Percentiles rank a stretch among this genome's conserved stretches.
These are phyloP conservation scores for Melanotus villosus DNA, from an alignment of 2,888 invertebrate genomes.

Conservation along the genomic window DNA sequence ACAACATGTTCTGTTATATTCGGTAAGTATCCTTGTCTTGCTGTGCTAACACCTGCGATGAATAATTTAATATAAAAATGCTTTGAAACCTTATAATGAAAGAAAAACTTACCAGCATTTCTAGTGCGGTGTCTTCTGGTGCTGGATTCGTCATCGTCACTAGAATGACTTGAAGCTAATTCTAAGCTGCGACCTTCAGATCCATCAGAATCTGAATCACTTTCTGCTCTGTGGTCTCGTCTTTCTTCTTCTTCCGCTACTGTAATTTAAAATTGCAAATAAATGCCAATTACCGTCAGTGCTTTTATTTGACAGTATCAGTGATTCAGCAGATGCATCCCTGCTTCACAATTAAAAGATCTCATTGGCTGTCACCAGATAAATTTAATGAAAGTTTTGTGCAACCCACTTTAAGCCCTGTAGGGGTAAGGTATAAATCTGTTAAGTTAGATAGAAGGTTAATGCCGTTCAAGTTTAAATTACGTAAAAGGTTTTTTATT, in stretches of 20 bases:
- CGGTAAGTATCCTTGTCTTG: conserved; percentile 72
- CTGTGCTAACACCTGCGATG: conserved; percentile 43
- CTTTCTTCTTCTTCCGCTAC: conserved; percentile 60
- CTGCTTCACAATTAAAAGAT: too few relatives aligned
- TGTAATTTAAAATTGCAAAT: conserved; percentile 28
- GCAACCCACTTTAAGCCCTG: too few relatives aligned
- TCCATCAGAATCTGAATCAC: conserved; percentile 85
- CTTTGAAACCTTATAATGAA: neutral
- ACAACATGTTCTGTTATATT: conserved; percentile 73
- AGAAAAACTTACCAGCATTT: conserved; percentile 54
- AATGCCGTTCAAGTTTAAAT: too few relatives aligned
- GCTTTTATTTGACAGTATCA: too few relatives aligned
- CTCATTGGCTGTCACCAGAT: too few relatives aligned
- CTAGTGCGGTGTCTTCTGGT: conserved; percentile 65
- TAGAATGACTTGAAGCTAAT: conserved; percentile 95
- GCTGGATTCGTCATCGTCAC: conserved; percentile 86
- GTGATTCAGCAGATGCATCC: too few relatives aligned
- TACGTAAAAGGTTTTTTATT: too few relatives aligned
- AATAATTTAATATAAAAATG: neutral
- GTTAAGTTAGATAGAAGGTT: too few relatives aligned
- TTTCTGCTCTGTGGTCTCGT: conserved; percentile 67
- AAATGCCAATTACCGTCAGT: too few relatives aligned
- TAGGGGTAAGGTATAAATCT: too few relatives aligned
- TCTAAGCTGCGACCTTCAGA: conserved; percentile 87
- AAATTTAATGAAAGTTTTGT: too few relatives aligned